A percentile compares a stretch with the other conserved stretches of the same genome.
These are phyloP conservation scores for Dasypus novemcinctus DNA, from an alignment of 2,113 vertebrate species.

Conservation along the genomic window DNA sequence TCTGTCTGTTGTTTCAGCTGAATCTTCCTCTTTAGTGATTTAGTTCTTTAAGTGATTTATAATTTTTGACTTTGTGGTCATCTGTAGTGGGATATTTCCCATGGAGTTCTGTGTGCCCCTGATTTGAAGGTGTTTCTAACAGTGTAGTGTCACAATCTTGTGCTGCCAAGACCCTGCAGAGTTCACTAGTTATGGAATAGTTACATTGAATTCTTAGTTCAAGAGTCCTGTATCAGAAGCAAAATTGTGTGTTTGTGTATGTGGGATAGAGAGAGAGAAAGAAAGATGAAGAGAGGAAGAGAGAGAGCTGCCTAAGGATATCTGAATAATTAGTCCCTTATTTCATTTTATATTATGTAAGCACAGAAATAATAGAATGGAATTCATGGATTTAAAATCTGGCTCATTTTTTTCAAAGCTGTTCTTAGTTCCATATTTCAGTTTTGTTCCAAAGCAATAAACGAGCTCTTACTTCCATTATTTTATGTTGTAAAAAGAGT, in stretches of 20 bases:
- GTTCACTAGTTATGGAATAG: not conserved
- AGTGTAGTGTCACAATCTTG: not conserved
- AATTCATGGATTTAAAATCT: not conserved
- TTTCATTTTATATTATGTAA: not conserved
- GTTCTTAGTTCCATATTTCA: conserved; percentile 28
- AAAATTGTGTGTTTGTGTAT: not conserved
- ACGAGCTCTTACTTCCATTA: conserved; percentile 5
- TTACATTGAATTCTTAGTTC: conserved; percentile 9
- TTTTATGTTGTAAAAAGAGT: conserved; percentile 3
- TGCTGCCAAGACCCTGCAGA: not conserved
- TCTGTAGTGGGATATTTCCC: not conserved
- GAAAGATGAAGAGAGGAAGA: no score
- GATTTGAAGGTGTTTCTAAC: not conserved
- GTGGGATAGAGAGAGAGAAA: no score
- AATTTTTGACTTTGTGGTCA: not conserved
- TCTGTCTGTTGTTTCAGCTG: not conserved
- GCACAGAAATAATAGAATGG: not conserved
- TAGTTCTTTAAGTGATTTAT: not conserved
- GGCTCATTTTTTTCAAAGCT: conserved; percentile 45
- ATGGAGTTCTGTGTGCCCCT: not conserved
- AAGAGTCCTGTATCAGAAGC: conserved; percentile 3
- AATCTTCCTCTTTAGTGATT: not conserved
- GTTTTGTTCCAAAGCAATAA: conserved; percentile 39
- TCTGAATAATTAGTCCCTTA: not conserved
- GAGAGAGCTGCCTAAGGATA: not conserved